Evolutionary conservation across 2,797 vertebrate genomes (phyloP), one percentile per base, ranked within the genome.

Genomic region (Lates japonicus): DNA sequence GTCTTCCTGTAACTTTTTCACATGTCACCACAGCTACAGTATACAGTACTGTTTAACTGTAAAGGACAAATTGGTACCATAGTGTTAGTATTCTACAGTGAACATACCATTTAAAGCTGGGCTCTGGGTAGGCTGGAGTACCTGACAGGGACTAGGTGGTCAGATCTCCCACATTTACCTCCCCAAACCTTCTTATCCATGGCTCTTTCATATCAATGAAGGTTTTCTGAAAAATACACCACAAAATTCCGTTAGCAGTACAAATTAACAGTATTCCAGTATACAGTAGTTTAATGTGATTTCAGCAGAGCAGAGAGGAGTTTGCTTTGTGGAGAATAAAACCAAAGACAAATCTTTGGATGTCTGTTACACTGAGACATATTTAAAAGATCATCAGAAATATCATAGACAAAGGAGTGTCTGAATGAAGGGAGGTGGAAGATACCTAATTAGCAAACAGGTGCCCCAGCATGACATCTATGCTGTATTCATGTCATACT

Each of bases 41-140:
- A 55, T 12, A 7, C 1, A n/a, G 12, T 13, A 20, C 41, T 37
- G 48, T 22, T 51, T 35, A 20, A 54, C 11, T 17, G 25, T 9
- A n/a, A n/a, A 25, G 0, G 8, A 41, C 31, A 42, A 57, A 57
- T 9, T 68, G 13, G 17, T n/a, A 7, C 2, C 25, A 29, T 12
- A 17, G 20, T 39, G 39, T 5, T 12, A 5, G 46, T 37, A 7
- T 71, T 37, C 49, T 14, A 17, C 39, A 52, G 71, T 59, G 55
- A 52, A 82, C 89, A 74, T 93, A 99, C 98, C 98, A 99, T 94
- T 95, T 97, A 29, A 93, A 92, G 72, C 88, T 95, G 69, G 98
- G 98, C 3, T 95, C 84, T 35, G 98, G 98, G 92, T 99, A 99
- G 13, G 97, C 97, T 0, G 93, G n/a, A 91, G 89, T 95, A 98